Evolutionary conservation across 2,113 vertebrate species (phyloP).

Genomic region (Atractosteus spatula): DNA sequence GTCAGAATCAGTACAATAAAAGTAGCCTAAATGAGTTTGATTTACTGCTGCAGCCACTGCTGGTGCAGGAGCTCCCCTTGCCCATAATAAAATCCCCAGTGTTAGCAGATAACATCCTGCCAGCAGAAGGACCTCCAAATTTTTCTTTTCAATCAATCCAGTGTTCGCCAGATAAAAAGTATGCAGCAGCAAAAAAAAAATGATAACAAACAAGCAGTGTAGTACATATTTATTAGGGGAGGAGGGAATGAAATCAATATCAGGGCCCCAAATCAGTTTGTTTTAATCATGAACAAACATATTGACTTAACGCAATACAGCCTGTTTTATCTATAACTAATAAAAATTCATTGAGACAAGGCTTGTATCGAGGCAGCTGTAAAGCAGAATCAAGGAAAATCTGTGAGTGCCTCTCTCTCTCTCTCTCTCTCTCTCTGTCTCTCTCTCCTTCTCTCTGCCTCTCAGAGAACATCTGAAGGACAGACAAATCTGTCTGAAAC

Average conservation of each 20-base stretch:
- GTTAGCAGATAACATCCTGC: conserved; percentile 47
- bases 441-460: conserved; percentile 5
- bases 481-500: conserved; percentile 59
- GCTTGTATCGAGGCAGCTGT: conserved; percentile 46
- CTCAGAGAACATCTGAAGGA: conserved; percentile 49
- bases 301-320: conserved; percentile 65
- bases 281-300: conserved; percentile 63
- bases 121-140: conserved; percentile 46
- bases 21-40: conserved; percentile 89
- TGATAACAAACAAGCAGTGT: conserved; percentile 47
- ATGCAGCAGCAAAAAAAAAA: conserved; percentile 25
- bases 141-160: conserved; percentile 32
- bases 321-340: conserved; percentile 62
- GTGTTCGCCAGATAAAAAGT: conserved; percentile 39
- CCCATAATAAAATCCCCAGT: conserved; percentile 42
- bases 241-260: conserved; percentile 51
- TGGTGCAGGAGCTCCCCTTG: conserved; percentile 38
- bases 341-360: conserved; percentile 70
- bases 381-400: conserved; percentile 56
- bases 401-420: conserved; percentile 29
- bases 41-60: conserved; percentile 80
- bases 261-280: conserved; percentile 55
- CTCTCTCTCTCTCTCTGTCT: conserved; percentile 23
- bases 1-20: conserved; percentile 91
- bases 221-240: conserved; percentile 47